Evolutionary conservation across 2,888 invertebrate genomes (phyloP).

Genomic region (Eupithecia dodoneata): DNA sequence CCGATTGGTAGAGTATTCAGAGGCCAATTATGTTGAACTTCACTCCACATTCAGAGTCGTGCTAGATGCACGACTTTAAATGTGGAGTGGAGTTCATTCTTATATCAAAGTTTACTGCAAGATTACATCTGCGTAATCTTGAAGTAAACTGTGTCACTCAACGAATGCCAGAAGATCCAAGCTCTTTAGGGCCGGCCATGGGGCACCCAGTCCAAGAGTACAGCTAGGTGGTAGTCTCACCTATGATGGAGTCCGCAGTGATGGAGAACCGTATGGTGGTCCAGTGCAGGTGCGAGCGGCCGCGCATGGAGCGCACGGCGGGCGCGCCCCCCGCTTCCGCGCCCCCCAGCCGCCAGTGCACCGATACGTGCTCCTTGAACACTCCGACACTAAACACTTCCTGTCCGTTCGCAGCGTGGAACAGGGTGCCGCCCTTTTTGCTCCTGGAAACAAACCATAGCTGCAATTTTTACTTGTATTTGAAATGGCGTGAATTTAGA

Average conservation of each 20-base stretch:
- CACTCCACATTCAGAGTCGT: no score
- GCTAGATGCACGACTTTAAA: no score
- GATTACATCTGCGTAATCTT: no score
- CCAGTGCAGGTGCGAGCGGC: conserved; percentile 52
- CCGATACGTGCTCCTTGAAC: conserved; percentile 87
- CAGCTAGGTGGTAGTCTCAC: conserved; percentile 32
- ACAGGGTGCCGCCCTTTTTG: conserved; percentile 89
- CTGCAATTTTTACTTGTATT: not conserved
- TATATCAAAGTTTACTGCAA: no score
- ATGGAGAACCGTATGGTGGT: conserved; percentile 76
- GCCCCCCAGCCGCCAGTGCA: conserved; percentile 86
- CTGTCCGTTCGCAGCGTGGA: conserved; percentile 80
- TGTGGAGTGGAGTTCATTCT: no score
- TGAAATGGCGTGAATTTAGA: not conserved
- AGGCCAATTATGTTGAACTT: no score
- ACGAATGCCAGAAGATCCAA: no score
- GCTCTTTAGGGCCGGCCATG: no score
- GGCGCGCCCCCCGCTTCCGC: conserved; percentile 53
- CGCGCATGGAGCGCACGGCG: conserved; percentile 57
- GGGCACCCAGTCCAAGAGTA: not conserved
- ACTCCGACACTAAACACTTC: conserved; percentile 85
- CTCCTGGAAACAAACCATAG: conserved; percentile 72
- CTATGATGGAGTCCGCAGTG: conserved; percentile 46
- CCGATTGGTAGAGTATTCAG: no score
- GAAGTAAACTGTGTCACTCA: no score